Conservation (phyloP, 2,797 vertebrate genomes). For the Morelia viridis region DNA sequence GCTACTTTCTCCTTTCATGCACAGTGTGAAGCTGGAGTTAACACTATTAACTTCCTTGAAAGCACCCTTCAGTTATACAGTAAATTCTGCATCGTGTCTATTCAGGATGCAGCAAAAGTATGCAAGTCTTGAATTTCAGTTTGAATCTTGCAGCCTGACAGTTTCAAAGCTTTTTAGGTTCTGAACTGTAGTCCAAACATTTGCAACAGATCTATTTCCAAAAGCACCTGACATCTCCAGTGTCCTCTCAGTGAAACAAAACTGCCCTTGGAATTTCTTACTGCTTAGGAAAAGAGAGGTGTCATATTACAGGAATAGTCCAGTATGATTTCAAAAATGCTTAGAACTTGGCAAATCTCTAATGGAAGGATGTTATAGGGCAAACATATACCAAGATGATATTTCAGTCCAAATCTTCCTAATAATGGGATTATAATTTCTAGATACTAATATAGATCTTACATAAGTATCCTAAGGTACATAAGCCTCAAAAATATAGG, state of each 20-base stretch:
- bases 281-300: not conserved
- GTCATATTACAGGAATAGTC: not conserved
- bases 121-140: not conserved
- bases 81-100: slow-evolving; percentile 4
- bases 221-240: not conserved
- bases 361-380: too few relatives aligned
- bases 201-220: not conserved
- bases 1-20: slow-evolving; percentile 33
- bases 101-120: slow-evolving; percentile 21
- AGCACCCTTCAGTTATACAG: slow-evolving; percentile 33
- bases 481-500: too few relatives aligned
- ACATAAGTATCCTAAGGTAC: too few relatives aligned
- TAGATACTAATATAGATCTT: too few relatives aligned
- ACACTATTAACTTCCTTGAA: slow-evolving; percentile 33
- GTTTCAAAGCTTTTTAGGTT: not conserved
- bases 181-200: not conserved
- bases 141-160: not conserved
- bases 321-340: not conserved
- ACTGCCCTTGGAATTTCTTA: not conserved
- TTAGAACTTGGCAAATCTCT: not conserved
- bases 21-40: slow-evolving; percentile 36
- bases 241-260: not conserved
- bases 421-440: too few relatives aligned
- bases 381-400: too few relatives aligned
- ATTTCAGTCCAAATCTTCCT: too few relatives aligned